Evolutionary conservation across 1,140 invertebrate genomes (phyloP).

Genomic region (Panonychus citri): DNA sequence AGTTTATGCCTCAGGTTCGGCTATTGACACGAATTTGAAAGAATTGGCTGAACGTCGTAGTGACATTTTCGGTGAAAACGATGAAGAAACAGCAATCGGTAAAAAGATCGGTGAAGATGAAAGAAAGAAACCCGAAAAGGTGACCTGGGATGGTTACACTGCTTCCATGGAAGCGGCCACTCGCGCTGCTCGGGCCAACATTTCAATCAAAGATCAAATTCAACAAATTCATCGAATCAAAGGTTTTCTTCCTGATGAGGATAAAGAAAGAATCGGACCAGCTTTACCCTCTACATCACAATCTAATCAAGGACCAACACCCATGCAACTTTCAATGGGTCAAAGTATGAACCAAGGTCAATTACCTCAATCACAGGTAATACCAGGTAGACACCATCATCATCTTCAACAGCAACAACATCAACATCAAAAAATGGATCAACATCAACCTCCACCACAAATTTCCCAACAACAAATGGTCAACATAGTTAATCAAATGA

Average conservation of each 20-base stretch:
- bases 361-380: not conserved
- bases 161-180: conserved; percentile 77
- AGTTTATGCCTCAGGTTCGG: conserved; percentile 60
- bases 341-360: not conserved
- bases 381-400: not conserved
- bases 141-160: conserved; percentile 96
- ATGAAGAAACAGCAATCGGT: conserved; percentile 95
- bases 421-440: not conserved
- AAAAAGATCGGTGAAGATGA: conserved; percentile 87
- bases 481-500: too few relatives aligned
- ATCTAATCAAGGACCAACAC: conserved; percentile 8
- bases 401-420: not conserved
- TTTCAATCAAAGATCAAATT: conserved; percentile 88
- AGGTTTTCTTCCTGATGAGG: conserved; percentile 70
- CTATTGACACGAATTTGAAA: conserved; percentile 84
- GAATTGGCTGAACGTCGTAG: conserved; percentile 91
- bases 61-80: conserved; percentile 96
- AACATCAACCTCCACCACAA: not conserved
- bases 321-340: conserved; percentile 10
- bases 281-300: conserved; percentile 15
- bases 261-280: conserved; percentile 47
- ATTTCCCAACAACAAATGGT: not conserved
- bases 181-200: conserved; percentile 70
- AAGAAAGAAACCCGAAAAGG: conserved; percentile 60
- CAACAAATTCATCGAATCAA: conserved; percentile 86